Evolutionary conservation across 2,888 invertebrate species (phyloP).

Genomic region (Drosophila imparisetae): DNA sequence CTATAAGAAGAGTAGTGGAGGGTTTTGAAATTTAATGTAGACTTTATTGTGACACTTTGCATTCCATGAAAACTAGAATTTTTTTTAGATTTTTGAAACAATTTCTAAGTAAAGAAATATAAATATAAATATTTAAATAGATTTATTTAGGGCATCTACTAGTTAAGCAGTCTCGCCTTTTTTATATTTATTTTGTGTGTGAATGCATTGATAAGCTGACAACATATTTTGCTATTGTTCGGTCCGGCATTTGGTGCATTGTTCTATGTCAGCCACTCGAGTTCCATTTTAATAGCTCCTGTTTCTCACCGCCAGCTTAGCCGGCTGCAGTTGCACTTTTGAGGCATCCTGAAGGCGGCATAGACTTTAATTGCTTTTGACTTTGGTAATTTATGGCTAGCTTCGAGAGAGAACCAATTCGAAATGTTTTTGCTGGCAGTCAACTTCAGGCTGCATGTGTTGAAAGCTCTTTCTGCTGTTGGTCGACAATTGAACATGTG

Average conservation of each 20-base stretch:
- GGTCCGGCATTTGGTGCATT: conserved; percentile 35
- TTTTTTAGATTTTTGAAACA: fast-evolving
- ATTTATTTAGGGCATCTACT: background rate
- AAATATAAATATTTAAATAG: background rate
- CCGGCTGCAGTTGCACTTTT: conserved; percentile 7
- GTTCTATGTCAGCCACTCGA: conserved; percentile 35
- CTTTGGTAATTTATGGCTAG: conserved; percentile 38
- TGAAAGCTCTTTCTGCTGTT: background rate
- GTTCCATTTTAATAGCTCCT: conserved; percentile 12
- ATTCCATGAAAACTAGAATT: background rate
- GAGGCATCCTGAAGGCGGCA: conserved; percentile 8
- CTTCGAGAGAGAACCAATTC: background rate
- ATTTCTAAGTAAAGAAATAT: background rate
- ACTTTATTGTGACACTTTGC: background rate
- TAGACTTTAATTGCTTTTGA: conserved; percentile 48
- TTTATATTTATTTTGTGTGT: background rate
- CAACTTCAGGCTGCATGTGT: conserved; percentile 2
- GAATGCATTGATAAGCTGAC: conserved; percentile 31
- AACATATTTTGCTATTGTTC: conserved; percentile 38
- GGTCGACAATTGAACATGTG: background rate
- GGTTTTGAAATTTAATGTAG: background rate
- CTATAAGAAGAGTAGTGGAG: background rate
- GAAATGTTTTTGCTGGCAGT: conserved; percentile 15
- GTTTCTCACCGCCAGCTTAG: conserved; percentile 1
- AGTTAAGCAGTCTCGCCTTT: background rate